Evolutionary conservation across 2,888 invertebrate genomes (phyloP).

Genomic region (Liopterus haemorrhoidalis): DNA sequence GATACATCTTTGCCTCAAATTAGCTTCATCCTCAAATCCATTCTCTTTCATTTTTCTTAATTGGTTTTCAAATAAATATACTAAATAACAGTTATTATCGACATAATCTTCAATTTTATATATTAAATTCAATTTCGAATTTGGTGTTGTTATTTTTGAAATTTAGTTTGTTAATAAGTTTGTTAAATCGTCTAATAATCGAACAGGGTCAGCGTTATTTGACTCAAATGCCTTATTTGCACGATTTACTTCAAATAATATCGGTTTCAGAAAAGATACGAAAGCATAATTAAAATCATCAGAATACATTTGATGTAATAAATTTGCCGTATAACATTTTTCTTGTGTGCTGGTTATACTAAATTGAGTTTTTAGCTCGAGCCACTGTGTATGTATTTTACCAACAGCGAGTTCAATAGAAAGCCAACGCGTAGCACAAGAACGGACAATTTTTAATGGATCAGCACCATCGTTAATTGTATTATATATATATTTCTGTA

Average conservation of each 20-base stretch:
- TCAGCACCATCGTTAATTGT: conserved; percentile 31
- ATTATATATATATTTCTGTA: conserved; percentile 30
- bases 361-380: conserved; percentile 36
- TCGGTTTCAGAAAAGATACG: conserved; percentile 30
- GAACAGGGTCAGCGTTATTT: conserved; percentile 24
- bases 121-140: too few relatives aligned
- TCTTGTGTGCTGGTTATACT: conserved; percentile 28
- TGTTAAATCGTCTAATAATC: conserved; percentile 14
- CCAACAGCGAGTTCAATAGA: conserved; percentile 34
- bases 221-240: conserved; percentile 31
- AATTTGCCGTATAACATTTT: conserved; percentile 36
- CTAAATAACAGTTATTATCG: conserved; percentile 15
- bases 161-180: background rate
- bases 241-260: conserved; percentile 29
- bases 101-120: conserved; percentile 7
- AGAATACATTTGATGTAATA: conserved; percentile 33
- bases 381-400: conserved; percentile 35
- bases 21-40: background rate
- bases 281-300: conserved; percentile 34
- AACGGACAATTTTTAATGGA: conserved; percentile 30
- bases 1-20: background rate
- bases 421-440: conserved; percentile 32
- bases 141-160: too few relatives aligned
- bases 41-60: conserved; percentile 6
- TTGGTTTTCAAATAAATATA: conserved; percentile 12